Evolutionary conservation across 2,113 vertebrate species (phyloP).

Genomic region (Lichenostomus cassidix): DNA sequence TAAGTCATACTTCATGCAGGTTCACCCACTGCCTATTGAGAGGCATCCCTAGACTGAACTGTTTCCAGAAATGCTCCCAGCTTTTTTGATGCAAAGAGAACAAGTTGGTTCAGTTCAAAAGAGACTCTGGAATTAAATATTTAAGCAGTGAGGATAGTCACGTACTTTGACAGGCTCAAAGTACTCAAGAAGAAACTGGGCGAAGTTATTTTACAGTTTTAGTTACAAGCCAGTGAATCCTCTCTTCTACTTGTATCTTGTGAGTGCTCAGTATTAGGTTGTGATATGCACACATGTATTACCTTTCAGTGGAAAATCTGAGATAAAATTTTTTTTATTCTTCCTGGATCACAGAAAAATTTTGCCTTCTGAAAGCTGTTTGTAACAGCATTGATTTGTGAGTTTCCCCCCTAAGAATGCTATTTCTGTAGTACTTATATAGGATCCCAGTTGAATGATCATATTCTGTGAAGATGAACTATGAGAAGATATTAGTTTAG

Average conservation of each 20-base stretch:
- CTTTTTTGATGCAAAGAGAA: neutral
- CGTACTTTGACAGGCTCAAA: neutral
- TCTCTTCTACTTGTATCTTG: neutral
- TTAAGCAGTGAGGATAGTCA: neutral
- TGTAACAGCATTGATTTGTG: neutral
- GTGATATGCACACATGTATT: neutral
- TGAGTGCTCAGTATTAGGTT: neutral
- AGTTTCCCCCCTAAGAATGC: neutral
- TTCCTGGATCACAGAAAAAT: neutral
- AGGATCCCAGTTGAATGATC: neutral
- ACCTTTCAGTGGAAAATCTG: neutral
- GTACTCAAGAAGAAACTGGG: neutral
- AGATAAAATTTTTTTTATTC: neutral
- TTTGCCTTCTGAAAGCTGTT: neutral
- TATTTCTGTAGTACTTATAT: neutral
- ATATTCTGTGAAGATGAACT: neutral
- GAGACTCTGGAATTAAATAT: neutral
- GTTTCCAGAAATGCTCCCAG: neutral
- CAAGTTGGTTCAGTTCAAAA: neutral
- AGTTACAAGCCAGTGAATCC: neutral
- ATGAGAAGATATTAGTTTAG: neutral
- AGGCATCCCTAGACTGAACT: neutral
- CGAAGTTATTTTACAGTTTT: neutral
- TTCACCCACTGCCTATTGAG: neutral
- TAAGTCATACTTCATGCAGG: neutral